Conservation (phyloP, 2,888 invertebrate species). For the Metalampra italica region DNA sequence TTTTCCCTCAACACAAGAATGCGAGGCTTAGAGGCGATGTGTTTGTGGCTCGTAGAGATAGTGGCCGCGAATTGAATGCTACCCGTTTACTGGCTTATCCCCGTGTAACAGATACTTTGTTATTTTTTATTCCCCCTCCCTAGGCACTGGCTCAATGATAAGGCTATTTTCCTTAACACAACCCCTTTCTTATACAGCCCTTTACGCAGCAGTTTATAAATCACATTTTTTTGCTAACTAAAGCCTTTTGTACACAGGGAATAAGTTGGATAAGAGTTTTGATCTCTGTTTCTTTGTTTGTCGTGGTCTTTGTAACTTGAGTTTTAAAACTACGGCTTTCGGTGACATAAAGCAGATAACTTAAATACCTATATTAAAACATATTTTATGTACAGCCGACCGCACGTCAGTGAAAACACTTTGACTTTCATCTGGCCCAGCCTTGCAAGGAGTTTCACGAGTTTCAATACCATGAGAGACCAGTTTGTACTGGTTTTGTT, state of each 20-base stretch:
- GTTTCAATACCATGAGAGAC: too few species aligned
- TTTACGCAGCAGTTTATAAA: slow-evolving; percentile 37
- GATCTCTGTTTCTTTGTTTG: slow-evolving; percentile 3
- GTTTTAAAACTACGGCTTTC: too few species aligned
- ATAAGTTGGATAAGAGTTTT: slow-evolving; percentile 6
- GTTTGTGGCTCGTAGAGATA: slow-evolving; percentile 54
- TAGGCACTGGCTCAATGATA: slow-evolving; percentile 36
- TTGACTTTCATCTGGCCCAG: too few species aligned
- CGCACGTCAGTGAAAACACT: too few species aligned
- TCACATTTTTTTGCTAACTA: slow-evolving; percentile 30
- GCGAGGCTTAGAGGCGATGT: slow-evolving; percentile 47
- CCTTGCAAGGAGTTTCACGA: too few species aligned
- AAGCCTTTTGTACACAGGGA: slow-evolving; percentile 24
- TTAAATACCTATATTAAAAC: too few species aligned
- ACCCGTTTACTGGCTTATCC: slow-evolving; percentile 59
- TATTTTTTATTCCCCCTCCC: slow-evolving; percentile 46
- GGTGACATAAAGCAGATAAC: too few species aligned
- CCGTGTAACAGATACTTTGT: slow-evolving; percentile 54
- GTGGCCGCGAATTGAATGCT: slow-evolving; percentile 60
- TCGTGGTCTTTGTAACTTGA: too few species aligned
- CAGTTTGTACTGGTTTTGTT: too few species aligned
- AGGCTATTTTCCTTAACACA: slow-evolving; percentile 44
- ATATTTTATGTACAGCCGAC: too few species aligned
- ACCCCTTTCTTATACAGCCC: slow-evolving; percentile 22
- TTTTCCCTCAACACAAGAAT: slow-evolving; percentile 38